Evolutionary conservation across 2,113 vertebrate species (phyloP).

Genomic region (Arothron firmamentum): DNA sequence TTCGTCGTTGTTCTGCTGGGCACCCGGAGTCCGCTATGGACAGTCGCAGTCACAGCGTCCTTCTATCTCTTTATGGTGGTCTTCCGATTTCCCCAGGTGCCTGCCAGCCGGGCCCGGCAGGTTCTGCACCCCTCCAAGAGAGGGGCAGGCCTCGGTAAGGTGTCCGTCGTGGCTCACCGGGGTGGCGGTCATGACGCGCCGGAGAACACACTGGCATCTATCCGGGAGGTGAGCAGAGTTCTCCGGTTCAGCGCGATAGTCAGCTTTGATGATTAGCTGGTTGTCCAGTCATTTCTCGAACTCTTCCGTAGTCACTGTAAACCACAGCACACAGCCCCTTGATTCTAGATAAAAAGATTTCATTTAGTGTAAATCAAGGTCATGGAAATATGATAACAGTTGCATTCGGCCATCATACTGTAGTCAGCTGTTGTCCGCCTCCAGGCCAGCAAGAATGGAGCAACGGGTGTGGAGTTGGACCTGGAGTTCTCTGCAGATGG

Average conservation of each 20-base stretch:
- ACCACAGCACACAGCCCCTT: too few species aligned
- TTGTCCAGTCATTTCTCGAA: too few species aligned
- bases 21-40: constrained; percentile 79
- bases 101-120: constrained; percentile 68
- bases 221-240: constrained; percentile 77
- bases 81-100: constrained; percentile 80
- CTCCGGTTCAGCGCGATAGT: not conserved
- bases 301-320: too few species aligned
- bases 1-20: constrained; percentile 72
- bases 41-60: constrained; percentile 70
- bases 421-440: constrained; percentile 2
- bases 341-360: too few species aligned
- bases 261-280: too few species aligned
- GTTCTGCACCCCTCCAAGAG: constrained; percentile 76
- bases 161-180: constrained; percentile 84
- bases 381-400: too few species aligned
- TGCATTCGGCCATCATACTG: too few species aligned
- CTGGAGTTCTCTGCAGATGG: constrained; percentile 91
- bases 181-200: constrained; percentile 91
- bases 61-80: constrained; percentile 79
- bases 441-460: constrained; percentile 91
- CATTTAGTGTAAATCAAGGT: too few species aligned
- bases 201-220: constrained; percentile 91
- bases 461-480: constrained; percentile 90
- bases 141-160: constrained; percentile 25